Conservation (phyloP, 2,797 vertebrate species). For the Phrynocephalus guinanensis region DNA sequence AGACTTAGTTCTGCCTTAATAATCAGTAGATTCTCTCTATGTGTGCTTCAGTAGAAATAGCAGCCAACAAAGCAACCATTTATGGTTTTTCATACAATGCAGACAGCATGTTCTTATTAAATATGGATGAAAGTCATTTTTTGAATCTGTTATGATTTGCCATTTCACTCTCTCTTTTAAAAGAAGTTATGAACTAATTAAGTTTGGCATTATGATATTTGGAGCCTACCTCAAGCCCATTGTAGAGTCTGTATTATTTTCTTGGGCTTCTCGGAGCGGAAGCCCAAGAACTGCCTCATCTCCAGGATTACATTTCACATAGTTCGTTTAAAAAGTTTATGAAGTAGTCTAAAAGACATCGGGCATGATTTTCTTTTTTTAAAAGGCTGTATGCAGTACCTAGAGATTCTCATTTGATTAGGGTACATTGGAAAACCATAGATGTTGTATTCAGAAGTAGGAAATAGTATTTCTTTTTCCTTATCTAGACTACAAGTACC, state of each 20-base stretch:
- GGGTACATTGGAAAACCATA: background rate
- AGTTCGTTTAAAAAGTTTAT: background rate
- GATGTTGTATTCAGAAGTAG: background rate
- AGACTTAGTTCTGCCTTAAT: background rate
- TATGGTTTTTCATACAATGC: constrained; percentile 11
- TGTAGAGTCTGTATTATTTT: background rate
- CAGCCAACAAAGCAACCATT: background rate
- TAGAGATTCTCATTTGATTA: background rate
- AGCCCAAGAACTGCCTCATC: background rate
- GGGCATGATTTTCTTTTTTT: background rate
- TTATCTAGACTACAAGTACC: too few relatives aligned
- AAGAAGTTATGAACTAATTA: constrained; percentile 12
- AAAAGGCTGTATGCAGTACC: background rate
- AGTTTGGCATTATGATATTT: background rate
- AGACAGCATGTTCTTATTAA: constrained; percentile 39
- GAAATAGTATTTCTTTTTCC: too few relatives aligned
- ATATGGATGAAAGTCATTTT: constrained; percentile 26
- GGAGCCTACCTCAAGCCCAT: background rate
- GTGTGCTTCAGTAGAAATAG: background rate
- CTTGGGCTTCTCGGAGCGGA: background rate
- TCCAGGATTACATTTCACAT: background rate
- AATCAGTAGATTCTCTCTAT: background rate
- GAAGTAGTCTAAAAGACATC: background rate
- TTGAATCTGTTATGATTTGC: constrained; percentile 14
- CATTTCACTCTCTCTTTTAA: background rate